Base-by-base conservation (phyloP, 1,140 invertebrate species). In the Parapsyche elsis region DNA sequence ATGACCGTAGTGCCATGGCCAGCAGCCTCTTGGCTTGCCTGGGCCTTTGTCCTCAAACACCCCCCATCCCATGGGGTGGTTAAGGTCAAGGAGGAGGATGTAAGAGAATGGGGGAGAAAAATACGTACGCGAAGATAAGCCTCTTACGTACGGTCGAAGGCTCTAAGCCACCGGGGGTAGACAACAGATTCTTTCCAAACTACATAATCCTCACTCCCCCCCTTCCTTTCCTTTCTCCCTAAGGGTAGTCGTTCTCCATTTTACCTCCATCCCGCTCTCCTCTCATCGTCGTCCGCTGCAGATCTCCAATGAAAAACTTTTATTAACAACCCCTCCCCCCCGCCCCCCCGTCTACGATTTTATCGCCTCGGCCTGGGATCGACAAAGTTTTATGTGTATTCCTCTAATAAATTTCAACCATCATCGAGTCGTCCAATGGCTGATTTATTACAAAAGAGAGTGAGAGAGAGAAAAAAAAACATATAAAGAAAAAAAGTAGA, bases 111-210 rank as follows among this genome's bases (percentile, higher is more conserved):
- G 49, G 10, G 49, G 64, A 26, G 64, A 67, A 49, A 73, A 73
- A 73, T 73, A 73, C 71, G 45, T 73, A 49, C 71, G 38, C 38
- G 16, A 73, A 73, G 71, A 73, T 73, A 73, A 73, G 45, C 71
- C 71, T 73, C 71, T 73, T 73, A 73, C 38, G 71, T 73, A 73
- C 71, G 71, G 38, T 49, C 71, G 45, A 73, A 73, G 71, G 71
- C 71, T 38, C 38, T 73, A 73, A 73, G 71, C 71, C 71, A 46
- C 45, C 71, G 44, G 71, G 45, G 71, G 38, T 49, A 46, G 45
- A 49, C 45, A 49, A 49, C 71, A 46, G 45, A 73, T 73, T 73
- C 71, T 73, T 73, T 73, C 45, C 38, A 73, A 73, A 73, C 71
- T 49, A 49, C 38, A 73, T 73, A 46, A 73, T 73, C 71, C 45